Evolutionary conservation across 1,140 invertebrate species (phyloP).

Genomic region (Himalopsyche phryganea): DNA sequence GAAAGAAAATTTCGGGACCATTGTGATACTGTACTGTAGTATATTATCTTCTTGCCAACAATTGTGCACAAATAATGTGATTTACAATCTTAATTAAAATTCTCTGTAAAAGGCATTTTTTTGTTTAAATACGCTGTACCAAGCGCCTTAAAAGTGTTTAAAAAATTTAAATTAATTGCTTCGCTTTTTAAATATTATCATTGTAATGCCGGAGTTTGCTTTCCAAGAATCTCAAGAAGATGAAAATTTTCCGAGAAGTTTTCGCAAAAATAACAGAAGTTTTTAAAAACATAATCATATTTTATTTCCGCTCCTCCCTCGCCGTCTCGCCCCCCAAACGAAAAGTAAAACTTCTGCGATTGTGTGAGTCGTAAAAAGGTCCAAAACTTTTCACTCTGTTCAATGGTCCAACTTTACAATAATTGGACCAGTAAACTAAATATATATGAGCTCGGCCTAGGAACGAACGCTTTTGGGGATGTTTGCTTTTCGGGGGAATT

Average conservation of each 20-base stretch:
- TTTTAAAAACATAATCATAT: slow-evolving; percentile 25
- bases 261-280: slow-evolving; percentile 11
- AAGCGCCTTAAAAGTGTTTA: too few relatives aligned
- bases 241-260: slow-evolving; percentile 1
- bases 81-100: too few relatives aligned
- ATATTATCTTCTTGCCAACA: too few relatives aligned
- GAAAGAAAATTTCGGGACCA: too few relatives aligned
- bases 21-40: too few relatives aligned
- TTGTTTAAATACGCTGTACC: too few relatives aligned
- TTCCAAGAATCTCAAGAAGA: slow-evolving; percentile 3
- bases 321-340: neutral
- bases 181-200: too few relatives aligned
- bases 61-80: too few relatives aligned
- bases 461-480: neutral
- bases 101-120: too few relatives aligned
- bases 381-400: slow-evolving; percentile 24
- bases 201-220: too few relatives aligned
- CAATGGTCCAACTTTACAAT: slow-evolving; percentile 23
- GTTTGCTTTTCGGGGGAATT: too few relatives aligned
- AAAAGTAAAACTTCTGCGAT: slow-evolving; percentile 10
- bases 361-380: slow-evolving; percentile 24
- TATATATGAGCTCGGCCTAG: neutral
- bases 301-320: slow-evolving; percentile 19
- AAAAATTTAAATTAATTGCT: too few relatives aligned
- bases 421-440: slow-evolving; percentile 23